Percentiles rank a stretch among this genome's conserved stretches.
Conservation (phyloP, 2,113 vertebrate species). For the Phylloscopus trochiloides region DNA sequence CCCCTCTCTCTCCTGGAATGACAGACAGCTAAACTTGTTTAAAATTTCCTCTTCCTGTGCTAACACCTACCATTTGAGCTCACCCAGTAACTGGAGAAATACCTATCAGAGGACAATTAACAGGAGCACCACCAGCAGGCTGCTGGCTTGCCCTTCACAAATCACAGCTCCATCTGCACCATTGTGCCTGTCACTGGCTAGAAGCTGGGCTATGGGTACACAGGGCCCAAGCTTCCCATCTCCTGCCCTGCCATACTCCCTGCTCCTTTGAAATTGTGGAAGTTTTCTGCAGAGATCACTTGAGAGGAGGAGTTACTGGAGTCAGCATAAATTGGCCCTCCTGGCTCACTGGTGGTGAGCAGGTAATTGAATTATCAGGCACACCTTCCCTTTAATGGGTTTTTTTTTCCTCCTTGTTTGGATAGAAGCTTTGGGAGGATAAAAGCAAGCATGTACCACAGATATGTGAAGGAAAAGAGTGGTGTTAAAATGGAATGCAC, state of each 20-base stretch:
- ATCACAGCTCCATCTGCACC: accelerated
- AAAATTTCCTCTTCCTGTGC: neutral
- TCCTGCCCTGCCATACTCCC: neutral
- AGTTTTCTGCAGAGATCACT: neutral
- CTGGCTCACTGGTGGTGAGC: neutral
- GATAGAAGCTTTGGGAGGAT: neutral
- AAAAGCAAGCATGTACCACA: neutral
- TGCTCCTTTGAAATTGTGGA: neutral
- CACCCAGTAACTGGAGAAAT: neutral
- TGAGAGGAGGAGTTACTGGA: neutral
- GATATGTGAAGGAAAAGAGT: neutral
- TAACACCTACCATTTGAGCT: neutral
- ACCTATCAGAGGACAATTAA: accelerated
- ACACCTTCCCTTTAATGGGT: conserved; percentile 3
- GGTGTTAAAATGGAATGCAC: neutral
- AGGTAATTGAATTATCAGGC: conserved; percentile 25
- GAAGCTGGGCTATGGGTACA: neutral
- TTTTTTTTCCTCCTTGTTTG: neutral
- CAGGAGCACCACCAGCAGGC: neutral
- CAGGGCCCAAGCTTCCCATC: neutral
- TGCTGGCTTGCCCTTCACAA: neutral
- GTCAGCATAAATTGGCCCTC: neutral
- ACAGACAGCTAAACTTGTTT: neutral
- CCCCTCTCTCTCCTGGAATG: neutral
- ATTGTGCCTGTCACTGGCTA: neutral